These are phyloP conservation scores for Tenthredo notha DNA, from an alignment of 2,888 invertebrate species.

Conservation along the genomic window DNA sequence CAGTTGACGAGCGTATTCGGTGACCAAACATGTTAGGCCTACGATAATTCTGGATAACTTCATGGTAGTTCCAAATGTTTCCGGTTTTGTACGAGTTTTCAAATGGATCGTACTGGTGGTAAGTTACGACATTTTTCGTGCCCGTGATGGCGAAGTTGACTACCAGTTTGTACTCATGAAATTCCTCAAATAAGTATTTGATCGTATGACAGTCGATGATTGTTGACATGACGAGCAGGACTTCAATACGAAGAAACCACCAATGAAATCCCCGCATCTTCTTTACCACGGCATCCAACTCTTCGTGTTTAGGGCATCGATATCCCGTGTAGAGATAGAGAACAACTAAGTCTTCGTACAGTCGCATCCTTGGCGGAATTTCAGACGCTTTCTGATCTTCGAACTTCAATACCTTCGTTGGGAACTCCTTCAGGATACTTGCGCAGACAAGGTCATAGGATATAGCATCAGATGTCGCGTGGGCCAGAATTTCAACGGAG, in stretches of 20 bases:
- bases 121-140: slow-evolving; percentile 7
- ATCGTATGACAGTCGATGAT: slow-evolving; percentile 2
- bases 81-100: neutral
- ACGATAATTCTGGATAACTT: neutral
- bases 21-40: neutral
- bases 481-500: slow-evolving; percentile 7
- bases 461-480: neutral
- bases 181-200: neutral
- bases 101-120: neutral
- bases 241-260: slow-evolving; percentile 12
- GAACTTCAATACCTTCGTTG: neutral
- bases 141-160: neutral
- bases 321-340: slow-evolving; percentile 11
- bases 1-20: neutral
- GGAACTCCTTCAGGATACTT: slow-evolving; percentile 9
- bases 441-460: neutral
- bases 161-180: neutral
- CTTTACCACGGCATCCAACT: neutral
- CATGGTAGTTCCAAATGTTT: neutral
- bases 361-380: neutral
- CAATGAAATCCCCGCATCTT: slow-evolving; percentile 3
- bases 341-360: neutral
- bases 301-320: neutral
- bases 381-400: neutral
- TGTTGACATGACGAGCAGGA: neutral